These are phyloP conservation scores for Parotocinclus haroldoi DNA, from an alignment of 2,797 vertebrate genomes.

Conservation along the genomic window DNA sequence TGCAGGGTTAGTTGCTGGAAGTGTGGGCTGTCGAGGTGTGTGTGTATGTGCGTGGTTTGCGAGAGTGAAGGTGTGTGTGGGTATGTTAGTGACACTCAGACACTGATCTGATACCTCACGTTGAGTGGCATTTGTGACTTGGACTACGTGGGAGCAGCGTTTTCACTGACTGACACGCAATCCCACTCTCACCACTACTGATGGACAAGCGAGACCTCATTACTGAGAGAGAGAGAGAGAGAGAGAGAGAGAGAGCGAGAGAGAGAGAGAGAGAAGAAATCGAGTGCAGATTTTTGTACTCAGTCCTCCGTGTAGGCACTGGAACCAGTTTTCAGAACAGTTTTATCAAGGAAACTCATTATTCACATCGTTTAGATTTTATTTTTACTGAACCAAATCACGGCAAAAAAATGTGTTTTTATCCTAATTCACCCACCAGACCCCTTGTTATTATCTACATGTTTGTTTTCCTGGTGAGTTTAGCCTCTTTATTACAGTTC, in stretches of 20 bases:
- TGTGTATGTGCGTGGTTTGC: conserved; percentile 32
- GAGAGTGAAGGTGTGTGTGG: conserved; percentile 28
- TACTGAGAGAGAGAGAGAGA: conserved; percentile 12
- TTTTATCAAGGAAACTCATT: too few species aligned
- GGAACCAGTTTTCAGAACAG: too few species aligned
- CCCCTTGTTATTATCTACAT: too few species aligned
- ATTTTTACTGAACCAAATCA: too few species aligned
- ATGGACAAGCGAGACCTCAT: conserved; percentile 37
- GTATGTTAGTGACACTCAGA: conserved; percentile 4
- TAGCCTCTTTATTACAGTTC: too few species aligned
- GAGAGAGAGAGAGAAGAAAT: not conserved
- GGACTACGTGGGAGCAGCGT: conserved; percentile 28
- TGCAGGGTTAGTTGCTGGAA: conserved; percentile 37
- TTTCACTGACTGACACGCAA: conserved; percentile 35
- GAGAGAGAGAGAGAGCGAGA: not conserved
- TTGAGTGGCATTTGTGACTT: conserved; percentile 25
- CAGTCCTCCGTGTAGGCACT: too few species aligned
- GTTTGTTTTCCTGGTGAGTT: too few species aligned
- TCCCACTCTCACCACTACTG: conserved; percentile 27
- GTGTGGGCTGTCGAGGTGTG: conserved; percentile 13
- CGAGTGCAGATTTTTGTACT: too few species aligned
- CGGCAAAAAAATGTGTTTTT: too few species aligned
- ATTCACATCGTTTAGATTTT: too few species aligned
- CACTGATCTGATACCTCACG: conserved; percentile 1
- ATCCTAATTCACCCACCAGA: too few species aligned